Conservation (phyloP, 2,113 vertebrate species). For the Stictonetta naevosa region DNA sequence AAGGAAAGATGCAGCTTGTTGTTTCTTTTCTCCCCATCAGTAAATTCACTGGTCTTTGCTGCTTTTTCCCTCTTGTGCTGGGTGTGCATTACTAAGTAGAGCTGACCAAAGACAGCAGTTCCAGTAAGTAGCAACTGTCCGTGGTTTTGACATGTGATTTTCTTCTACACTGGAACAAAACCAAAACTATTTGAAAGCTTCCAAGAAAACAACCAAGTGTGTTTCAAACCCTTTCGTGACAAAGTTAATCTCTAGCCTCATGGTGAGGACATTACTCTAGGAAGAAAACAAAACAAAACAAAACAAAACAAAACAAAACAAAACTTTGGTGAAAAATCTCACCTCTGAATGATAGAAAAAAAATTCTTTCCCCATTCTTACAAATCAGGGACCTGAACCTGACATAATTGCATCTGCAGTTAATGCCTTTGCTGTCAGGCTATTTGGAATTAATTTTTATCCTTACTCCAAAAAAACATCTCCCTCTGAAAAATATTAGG, state of each 20-base stretch:
- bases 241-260: background rate
- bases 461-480: background rate
- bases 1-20: background rate
- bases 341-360: background rate
- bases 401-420: background rate
- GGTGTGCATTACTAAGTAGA: background rate
- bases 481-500: background rate
- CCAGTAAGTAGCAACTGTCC: constrained; percentile 49
- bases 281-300: background rate
- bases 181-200: constrained; percentile 35
- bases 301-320: background rate
- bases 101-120: constrained; percentile 30
- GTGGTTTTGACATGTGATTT: constrained; percentile 51
- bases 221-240: constrained; percentile 22
- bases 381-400: background rate
- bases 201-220: constrained; percentile 36
- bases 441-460: background rate
- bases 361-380: background rate
- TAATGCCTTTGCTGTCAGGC: background rate
- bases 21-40: background rate
- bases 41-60: background rate
- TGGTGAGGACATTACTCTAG: background rate
- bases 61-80: background rate
- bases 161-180: constrained; percentile 19
- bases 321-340: background rate